These are phyloP conservation scores for Hyperopisus bebe DNA, from an alignment of 2,113 vertebrate species.

Conservation along the genomic window DNA sequence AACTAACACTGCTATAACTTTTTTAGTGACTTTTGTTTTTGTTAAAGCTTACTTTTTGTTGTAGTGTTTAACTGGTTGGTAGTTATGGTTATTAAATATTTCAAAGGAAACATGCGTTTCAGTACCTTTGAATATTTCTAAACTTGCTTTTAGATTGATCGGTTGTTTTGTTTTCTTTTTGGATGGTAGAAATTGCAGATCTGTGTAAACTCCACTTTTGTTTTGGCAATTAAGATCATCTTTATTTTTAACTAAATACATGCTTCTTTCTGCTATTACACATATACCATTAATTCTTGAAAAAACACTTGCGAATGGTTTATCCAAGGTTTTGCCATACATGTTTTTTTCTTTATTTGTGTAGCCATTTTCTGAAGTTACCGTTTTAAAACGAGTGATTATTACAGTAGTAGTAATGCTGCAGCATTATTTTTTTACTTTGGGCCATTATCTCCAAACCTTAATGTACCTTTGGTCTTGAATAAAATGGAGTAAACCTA, in stretches of 20 bases:
- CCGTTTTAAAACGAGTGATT: not conserved
- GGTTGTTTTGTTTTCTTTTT: slow-evolving; percentile 2
- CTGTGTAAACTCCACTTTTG: slow-evolving; percentile 1
- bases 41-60: slow-evolving; percentile 58
- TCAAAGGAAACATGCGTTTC: slow-evolving; percentile 55
- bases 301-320: not conserved
- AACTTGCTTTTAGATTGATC: slow-evolving; percentile 42
- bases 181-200: slow-evolving; percentile 44
- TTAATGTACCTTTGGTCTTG: not conserved
- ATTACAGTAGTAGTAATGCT: not conserved
- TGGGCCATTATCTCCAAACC: not conserved
- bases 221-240: not conserved
- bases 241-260: not conserved
- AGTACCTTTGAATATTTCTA: slow-evolving; percentile 49
- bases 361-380: not conserved
- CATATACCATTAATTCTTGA: not conserved
- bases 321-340: not conserved
- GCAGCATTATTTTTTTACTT: not conserved
- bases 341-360: not conserved
- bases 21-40: slow-evolving; percentile 49
- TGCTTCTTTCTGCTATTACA: slow-evolving; percentile 1
- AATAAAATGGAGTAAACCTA: not conserved
- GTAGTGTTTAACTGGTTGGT: slow-evolving; percentile 53
- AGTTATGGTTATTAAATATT: slow-evolving; percentile 59
- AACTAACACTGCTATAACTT: slow-evolving; percentile 72